Conservation (phyloP, 2,888 invertebrate genomes). For the Tribolium freemani region DNA sequence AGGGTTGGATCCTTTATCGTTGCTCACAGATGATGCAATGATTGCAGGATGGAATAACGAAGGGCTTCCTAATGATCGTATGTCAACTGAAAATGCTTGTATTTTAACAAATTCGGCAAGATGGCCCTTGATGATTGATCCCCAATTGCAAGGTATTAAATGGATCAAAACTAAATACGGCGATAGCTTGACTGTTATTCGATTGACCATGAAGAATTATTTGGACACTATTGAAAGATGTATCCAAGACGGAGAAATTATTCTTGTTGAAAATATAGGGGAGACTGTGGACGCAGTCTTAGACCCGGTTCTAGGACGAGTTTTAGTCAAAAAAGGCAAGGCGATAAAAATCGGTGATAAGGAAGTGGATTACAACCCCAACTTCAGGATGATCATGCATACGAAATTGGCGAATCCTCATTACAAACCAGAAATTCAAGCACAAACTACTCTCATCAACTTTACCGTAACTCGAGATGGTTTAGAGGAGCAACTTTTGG, state of each 20-base stretch:
- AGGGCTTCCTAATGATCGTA: conserved; percentile 90
- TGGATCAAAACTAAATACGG: conserved; percentile 95
- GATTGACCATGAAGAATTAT: conserved; percentile 86
- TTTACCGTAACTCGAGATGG: conserved; percentile 95
- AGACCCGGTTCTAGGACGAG: conserved; percentile 89
- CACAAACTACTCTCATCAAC: conserved; percentile 94
- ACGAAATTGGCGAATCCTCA: conserved; percentile 96
- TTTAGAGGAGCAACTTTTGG: conserved; percentile 92
- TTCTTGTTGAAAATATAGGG: conserved; percentile 90
- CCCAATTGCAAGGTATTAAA: conserved; percentile 88
- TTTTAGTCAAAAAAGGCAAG: conserved; percentile 89
- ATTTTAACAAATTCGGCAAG: conserved; percentile 90
- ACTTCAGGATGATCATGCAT: conserved; percentile 88
- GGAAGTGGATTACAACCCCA: conserved; percentile 89
- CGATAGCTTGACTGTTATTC: conserved; percentile 79
- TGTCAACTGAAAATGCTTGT: conserved; percentile 96
- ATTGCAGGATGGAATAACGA: conserved; percentile 96
- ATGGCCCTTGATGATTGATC: conserved; percentile 97
- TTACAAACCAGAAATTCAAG: conserved; percentile 97
- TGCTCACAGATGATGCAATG: conserved; percentile 93
- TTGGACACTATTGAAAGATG: conserved; percentile 83
- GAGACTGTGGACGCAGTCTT: conserved; percentile 92
- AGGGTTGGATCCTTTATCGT: conserved; percentile 84
- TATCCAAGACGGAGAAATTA: conserved; percentile 77
- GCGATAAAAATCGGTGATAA: conserved; percentile 89